Evolutionary conservation across 2,113 vertebrate genomes (phyloP).

Genomic region (Siniperca chuatsi): DNA sequence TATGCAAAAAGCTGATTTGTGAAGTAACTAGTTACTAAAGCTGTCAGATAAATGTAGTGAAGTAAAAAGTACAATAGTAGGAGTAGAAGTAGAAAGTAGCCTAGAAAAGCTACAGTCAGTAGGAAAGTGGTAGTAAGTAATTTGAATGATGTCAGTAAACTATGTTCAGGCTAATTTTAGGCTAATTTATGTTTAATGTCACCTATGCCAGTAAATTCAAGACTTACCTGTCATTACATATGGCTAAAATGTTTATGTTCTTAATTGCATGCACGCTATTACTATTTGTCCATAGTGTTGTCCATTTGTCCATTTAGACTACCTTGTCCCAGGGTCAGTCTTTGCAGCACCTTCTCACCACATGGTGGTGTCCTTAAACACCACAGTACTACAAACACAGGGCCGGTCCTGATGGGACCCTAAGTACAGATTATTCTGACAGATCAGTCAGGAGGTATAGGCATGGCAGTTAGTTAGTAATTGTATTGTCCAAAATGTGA

Average conservation of each 20-base stretch:
- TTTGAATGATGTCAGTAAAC: background rate
- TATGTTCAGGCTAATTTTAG: background rate
- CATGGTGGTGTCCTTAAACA: slow-evolving; percentile 42
- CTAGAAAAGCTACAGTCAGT: background rate
- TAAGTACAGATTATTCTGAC: background rate
- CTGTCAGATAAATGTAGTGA: too few relatives aligned
- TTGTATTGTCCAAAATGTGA: background rate
- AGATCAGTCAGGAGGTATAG: background rate
- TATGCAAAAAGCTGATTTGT: too few relatives aligned
- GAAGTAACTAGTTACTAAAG: too few relatives aligned
- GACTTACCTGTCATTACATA: background rate
- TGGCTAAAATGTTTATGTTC: background rate
- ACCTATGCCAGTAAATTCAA: background rate
- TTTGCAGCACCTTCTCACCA: slow-evolving; percentile 28
- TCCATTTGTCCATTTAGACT: background rate
- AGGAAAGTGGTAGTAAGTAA: background rate
- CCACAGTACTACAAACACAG: background rate
- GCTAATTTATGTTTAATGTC: background rate
- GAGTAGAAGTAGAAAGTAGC: background rate
- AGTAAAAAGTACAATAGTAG: too few relatives aligned
- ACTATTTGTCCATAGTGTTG: background rate
- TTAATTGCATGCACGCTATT: background rate
- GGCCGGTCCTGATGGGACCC: background rate
- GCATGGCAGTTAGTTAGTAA: background rate
- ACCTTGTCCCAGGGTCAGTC: background rate